Conservation (phyloP, 2,113 vertebrate genomes). For the Argyrosomus japonicus region DNA sequence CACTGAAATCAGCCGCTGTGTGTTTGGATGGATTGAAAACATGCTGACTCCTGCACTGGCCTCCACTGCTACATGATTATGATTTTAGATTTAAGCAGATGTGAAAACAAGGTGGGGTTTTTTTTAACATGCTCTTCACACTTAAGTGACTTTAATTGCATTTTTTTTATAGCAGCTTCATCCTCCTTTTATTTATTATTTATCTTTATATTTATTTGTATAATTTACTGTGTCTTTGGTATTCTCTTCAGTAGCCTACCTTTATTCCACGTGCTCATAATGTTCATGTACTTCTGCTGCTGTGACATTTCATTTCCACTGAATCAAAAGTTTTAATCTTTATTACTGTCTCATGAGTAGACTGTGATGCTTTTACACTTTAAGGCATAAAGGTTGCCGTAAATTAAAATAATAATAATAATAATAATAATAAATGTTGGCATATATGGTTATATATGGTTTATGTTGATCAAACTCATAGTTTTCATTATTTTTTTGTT, state of each 20-base stretch:
- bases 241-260: not conserved
- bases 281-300: not conserved
- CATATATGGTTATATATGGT: no score
- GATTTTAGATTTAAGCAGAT: constrained; percentile 32
- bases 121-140: constrained; percentile 1
- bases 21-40: constrained; percentile 66
- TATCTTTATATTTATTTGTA: not conserved
- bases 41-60: constrained; percentile 51
- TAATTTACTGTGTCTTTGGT: not conserved
- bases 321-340: not conserved
- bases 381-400: not conserved
- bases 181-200: not conserved
- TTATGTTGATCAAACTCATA: not conserved
- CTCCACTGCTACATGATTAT: constrained; percentile 13
- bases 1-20: constrained; percentile 67
- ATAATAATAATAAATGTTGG: not conserved
- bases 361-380: not conserved
- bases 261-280: not conserved
- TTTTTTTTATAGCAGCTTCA: not conserved
- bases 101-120: not conserved
- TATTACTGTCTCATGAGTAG: not conserved
- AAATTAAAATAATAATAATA: no score
- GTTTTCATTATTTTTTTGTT: not conserved
- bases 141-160: not conserved
- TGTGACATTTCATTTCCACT: not conserved